Evolutionary conservation across 2,797 vertebrate genomes (phyloP).

Genomic region (Sciurus carolinensis): DNA sequence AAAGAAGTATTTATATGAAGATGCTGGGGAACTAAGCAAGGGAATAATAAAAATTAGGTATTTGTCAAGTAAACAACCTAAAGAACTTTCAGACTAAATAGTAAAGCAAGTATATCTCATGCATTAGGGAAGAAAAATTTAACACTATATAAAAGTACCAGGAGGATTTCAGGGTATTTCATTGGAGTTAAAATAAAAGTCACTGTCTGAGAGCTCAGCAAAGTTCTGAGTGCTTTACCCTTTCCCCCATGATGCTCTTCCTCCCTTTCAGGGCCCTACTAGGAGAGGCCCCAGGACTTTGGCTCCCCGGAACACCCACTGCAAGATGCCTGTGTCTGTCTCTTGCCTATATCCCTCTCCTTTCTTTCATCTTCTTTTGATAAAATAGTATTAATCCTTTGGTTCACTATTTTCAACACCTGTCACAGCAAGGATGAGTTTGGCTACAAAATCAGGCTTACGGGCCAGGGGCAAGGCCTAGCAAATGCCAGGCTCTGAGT

Average conservation of each 20-base stretch:
- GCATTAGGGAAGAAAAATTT: not conserved
- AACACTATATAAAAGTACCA: not conserved
- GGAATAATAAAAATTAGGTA: slow-evolving; percentile 60
- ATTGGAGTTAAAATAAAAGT: not conserved
- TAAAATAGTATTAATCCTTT: not conserved
- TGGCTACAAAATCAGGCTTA: too few relatives aligned
- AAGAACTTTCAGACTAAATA: slow-evolving; percentile 38
- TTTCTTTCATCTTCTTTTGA: not conserved
- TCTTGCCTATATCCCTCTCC: accelerated
- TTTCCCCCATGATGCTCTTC: not conserved
- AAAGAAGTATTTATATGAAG: slow-evolving; percentile 61
- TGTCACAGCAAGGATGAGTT: not conserved
- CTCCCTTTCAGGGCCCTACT: too few relatives aligned
- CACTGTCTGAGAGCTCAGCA: not conserved
- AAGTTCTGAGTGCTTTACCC: not conserved
- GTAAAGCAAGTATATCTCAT: not conserved
- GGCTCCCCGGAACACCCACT: accelerated
- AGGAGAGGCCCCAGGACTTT: not conserved
- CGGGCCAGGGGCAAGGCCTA: not conserved
- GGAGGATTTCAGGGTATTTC: not conserved
- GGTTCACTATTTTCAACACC: not conserved
- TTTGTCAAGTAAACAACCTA: slow-evolving; percentile 25
- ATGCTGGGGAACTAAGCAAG: not conserved
- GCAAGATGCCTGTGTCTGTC: accelerated
- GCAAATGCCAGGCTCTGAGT: not conserved